Percentiles rank a stretch among this genome's conserved stretches.
phyloP scores from a whole-genome alignment of 2,888 invertebrate genomes.

The Drosophila formosana region DNA sequence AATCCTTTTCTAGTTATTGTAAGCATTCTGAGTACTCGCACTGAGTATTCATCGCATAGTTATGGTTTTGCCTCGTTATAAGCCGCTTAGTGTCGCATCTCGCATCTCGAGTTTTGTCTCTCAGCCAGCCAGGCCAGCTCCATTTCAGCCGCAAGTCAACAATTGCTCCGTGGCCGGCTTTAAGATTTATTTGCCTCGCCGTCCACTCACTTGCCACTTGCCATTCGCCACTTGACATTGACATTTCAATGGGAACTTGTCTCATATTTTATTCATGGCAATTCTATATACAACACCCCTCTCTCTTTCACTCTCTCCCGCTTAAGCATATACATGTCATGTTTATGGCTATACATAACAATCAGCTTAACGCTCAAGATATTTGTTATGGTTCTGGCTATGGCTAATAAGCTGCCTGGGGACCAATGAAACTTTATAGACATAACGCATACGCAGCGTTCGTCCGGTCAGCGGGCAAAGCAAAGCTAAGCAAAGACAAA shows the following conservation, averaged over 20 bases:
- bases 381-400: constrained; percentile 5
- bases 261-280: constrained; percentile 36
- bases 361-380: constrained; percentile 37
- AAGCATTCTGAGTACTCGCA: constrained; percentile 24
- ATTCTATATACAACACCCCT: neutral
- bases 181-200: constrained; percentile 49
- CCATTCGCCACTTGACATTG: constrained; percentile 47
- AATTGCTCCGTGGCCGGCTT: constrained; percentile 52
- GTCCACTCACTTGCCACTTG: constrained; percentile 31
- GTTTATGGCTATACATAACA: constrained; percentile 15
- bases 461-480: constrained; percentile 11
- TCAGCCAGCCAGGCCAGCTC: constrained; percentile 33
- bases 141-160: constrained; percentile 40
- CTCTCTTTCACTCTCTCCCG: neutral
- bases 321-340: neutral
- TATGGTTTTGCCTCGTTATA: constrained; percentile 63
- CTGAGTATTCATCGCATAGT: constrained; percentile 50
- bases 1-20: constrained; percentile 73
- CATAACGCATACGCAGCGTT: constrained; percentile 34
- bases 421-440: constrained; percentile 35
- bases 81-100: constrained; percentile 54
- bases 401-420: constrained; percentile 41
- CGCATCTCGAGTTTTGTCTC: constrained; percentile 13
- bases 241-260: constrained; percentile 43
- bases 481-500: constrained; percentile 10